Evolutionary conservation across 1,140 invertebrate species (phyloP).

Genomic region (Drosophila ficusphila): DNA sequence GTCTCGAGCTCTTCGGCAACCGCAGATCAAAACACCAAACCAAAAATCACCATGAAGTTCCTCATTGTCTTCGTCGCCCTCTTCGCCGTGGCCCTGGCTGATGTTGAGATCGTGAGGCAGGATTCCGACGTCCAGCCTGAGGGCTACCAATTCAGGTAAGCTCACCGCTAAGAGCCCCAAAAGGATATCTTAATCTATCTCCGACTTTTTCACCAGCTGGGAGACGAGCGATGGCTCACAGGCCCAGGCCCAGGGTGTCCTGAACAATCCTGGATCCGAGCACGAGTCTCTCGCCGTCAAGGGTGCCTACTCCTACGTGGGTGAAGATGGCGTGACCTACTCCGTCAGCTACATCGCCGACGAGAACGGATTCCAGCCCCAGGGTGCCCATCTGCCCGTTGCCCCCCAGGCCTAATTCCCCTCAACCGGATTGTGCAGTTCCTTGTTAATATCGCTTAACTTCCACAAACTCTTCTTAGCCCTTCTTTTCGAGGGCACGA

Average conservation of each 20-base stretch:
- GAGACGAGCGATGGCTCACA: slow-evolving; percentile 49
- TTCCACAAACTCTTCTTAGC: background rate
- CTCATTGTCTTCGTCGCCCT: slow-evolving; percentile 67
- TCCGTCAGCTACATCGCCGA: slow-evolving; percentile 89
- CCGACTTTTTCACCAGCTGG: slow-evolving; percentile 25
- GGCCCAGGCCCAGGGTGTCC: slow-evolving; percentile 15
- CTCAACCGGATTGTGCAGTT: background rate
- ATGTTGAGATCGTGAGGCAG: background rate
- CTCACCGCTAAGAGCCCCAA: background rate
- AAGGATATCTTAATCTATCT: background rate
- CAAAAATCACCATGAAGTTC: slow-evolving; percentile 63
- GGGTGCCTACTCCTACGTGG: slow-evolving; percentile 86
- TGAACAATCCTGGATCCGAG: slow-evolving; percentile 57
- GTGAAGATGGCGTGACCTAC: slow-evolving; percentile 88
- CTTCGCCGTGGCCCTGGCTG: slow-evolving; percentile 59
- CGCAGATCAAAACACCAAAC: slow-evolving; percentile 23
- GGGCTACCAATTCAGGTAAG: slow-evolving; percentile 84
- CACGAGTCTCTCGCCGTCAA: slow-evolving; percentile 84
- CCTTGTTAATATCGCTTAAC: slow-evolving; percentile 18
- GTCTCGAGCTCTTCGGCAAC: slow-evolving; percentile 26
- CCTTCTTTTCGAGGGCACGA: background rate
- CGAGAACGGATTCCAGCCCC: slow-evolving; percentile 90
- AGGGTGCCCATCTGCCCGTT: slow-evolving; percentile 88
- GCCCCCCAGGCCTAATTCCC: slow-evolving; percentile 50
- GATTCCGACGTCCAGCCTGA: slow-evolving; percentile 83